phyloP scores from a whole-genome alignment of 2,797 vertebrate genomes.

The Luscinia luscinia region DNA sequence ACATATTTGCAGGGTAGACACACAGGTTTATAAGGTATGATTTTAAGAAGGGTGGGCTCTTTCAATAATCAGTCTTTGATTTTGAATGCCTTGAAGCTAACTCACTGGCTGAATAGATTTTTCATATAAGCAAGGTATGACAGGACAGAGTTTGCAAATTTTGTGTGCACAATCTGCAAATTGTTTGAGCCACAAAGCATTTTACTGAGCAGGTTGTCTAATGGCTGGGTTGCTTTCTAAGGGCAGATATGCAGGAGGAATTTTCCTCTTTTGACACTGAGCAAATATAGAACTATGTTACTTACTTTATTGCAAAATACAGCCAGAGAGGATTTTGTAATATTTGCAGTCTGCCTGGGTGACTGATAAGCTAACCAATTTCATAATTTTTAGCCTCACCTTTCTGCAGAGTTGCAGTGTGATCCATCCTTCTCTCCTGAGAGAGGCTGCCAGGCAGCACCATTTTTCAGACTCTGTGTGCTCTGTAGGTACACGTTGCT shows the following conservation, averaged over 20 bases:
- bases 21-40: background rate
- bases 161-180: background rate
- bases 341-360: background rate
- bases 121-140: background rate
- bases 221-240: background rate
- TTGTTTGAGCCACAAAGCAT: background rate
- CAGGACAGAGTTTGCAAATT: background rate
- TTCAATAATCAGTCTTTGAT: background rate
- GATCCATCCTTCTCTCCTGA: background rate
- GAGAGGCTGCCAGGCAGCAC: background rate
- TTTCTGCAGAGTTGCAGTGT: background rate
- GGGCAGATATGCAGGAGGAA: background rate
- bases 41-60: background rate
- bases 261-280: slow-evolving; percentile 10
- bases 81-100: background rate
- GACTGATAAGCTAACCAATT: slow-evolving; percentile 26
- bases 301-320: background rate
- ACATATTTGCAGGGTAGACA: background rate
- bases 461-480: background rate
- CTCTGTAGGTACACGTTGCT: background rate
- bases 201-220: background rate
- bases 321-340: background rate
- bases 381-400: slow-evolving; percentile 10
- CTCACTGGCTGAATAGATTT: background rate
- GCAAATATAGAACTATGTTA: background rate